A percentile compares a stretch with the other conserved stretches of the same genome.
Conservation (phyloP, 30 jellyfish, hydroid and myxozoan genomes). For the Catostylus mosaicus region DNA sequence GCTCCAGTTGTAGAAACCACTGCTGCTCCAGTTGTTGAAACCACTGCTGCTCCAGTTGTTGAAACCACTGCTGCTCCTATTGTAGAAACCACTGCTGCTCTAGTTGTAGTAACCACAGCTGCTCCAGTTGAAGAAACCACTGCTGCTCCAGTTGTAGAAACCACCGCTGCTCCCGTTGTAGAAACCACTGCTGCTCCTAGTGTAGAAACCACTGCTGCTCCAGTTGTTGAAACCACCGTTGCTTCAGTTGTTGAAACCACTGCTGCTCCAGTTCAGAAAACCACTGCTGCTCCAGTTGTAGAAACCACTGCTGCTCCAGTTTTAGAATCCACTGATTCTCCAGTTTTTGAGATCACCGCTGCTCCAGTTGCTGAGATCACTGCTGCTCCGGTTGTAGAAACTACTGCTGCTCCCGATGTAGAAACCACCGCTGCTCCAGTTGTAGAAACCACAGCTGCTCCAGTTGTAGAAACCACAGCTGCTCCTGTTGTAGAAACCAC, state of each 20-base stretch:
- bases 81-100: conserved; percentile 36
- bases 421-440: too few species aligned
- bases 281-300: conserved; percentile 48
- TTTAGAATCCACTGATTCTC: not conserved
- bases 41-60: conserved; percentile 39
- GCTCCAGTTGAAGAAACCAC: conserved; percentile 4
- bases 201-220: conserved; percentile 35
- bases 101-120: conserved; percentile 24
- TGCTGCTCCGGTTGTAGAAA: too few species aligned
- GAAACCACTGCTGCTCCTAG: conserved; percentile 9
- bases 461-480: too few species aligned
- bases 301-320: conserved; percentile 26
- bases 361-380: too few species aligned
- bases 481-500: too few species aligned
- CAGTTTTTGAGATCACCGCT: too few species aligned
- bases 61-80: conserved; percentile 29
- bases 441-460: too few species aligned
- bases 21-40: conserved; percentile 30
- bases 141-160: conserved; percentile 14
- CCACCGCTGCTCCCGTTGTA: conserved; percentile 13
- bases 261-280: conserved; percentile 43
- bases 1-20: conserved; percentile 44
- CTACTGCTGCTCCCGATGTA: too few species aligned
- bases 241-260: conserved; percentile 46
- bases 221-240: conserved; percentile 25